Conservation (phyloP, 2,888 invertebrate species). For the Trachelus troglodyta region DNA sequence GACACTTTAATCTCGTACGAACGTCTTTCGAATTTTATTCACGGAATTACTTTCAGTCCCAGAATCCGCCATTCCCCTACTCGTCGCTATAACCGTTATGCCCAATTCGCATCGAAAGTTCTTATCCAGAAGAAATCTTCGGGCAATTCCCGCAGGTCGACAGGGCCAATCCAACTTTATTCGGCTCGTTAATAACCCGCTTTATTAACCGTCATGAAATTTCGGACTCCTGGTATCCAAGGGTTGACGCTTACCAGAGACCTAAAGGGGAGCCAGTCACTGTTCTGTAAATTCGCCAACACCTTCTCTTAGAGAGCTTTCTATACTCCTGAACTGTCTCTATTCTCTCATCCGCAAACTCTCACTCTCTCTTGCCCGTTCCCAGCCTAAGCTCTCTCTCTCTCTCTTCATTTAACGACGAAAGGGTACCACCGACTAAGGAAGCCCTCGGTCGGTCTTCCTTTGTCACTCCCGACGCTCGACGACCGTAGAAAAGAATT, state of each 20-base stretch:
- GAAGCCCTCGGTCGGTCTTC: constrained; percentile 37
- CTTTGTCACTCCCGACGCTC: constrained; percentile 34
- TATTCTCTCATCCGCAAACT: not conserved
- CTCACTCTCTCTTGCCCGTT: not conserved
- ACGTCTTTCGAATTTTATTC: not conserved
- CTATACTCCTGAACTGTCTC: not conserved
- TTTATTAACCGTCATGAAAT: not conserved
- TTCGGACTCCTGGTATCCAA: not conserved
- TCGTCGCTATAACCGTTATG: not conserved
- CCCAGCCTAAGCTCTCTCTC: constrained; percentile 22
- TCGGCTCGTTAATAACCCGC: not conserved
- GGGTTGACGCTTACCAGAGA: not conserved
- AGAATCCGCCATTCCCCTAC: not conserved
- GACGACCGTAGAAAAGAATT: constrained; percentile 31
- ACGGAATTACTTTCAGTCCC: not conserved
- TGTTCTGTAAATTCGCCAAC: not conserved
- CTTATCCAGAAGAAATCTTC: not conserved
- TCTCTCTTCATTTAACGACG: constrained; percentile 35
- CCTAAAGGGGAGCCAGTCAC: not conserved
- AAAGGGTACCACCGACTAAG: constrained; percentile 38
- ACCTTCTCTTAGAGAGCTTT: not conserved
- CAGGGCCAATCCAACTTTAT: not conserved
- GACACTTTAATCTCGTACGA: not conserved
- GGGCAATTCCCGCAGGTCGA: not conserved
- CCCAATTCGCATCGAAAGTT: not conserved